Base-by-base conservation (phyloP, 2,888 invertebrate genomes). In the Lymantria dispar region DNA sequence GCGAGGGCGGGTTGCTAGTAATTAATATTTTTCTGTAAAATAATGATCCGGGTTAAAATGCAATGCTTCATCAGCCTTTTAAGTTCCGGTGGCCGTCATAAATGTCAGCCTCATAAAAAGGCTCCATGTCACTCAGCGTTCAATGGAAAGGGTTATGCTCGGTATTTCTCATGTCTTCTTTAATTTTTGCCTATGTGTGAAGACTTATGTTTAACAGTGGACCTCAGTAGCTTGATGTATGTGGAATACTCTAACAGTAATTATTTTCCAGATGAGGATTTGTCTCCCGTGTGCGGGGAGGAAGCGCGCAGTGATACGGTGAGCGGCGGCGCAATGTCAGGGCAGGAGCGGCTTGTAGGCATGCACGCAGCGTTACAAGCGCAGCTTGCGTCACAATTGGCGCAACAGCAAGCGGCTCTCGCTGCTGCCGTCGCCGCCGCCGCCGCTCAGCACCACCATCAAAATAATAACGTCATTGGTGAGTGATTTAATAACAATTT, bases 401-500 rank as follows among this genome's bases (percentile, higher is more conserved):
- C 93, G 71, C 93, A 93, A 72, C 93, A 93, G 72, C 93, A 93
- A 75, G 92, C 93, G 69, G 93, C 93, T 9, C 83, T 84, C 46
- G 74, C 86, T 30, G 89, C 93, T 64, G 91, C 93, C 76, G 87
- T 93, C 78, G 82, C 92, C 76, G 88, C 93, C 59, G 93, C 93
- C 76, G 93, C 93, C 33, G 93, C 93, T 56, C 94, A 93, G 63
- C 92, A 94, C 62, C 92, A 93, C 68, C 93, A 93, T 73, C 93
- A 93, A 76, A 91, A 91, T 77, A 92, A 92, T 80, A 92, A 92
- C 72, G 90, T 85, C 78, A 91, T 89, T 70, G 91, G 93, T 93
- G 70, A 87, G 93, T 92, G 3, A 33, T 33, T 33, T 3, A 33
- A 33, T 33, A 33, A 10, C 8, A 33, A 33, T 33, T 7, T 5